Evolutionary conservation across 1,140 invertebrate genomes (phyloP), one percentile per base, ranked within the genome.

Genomic region (Penaeus vannamei): DNA sequence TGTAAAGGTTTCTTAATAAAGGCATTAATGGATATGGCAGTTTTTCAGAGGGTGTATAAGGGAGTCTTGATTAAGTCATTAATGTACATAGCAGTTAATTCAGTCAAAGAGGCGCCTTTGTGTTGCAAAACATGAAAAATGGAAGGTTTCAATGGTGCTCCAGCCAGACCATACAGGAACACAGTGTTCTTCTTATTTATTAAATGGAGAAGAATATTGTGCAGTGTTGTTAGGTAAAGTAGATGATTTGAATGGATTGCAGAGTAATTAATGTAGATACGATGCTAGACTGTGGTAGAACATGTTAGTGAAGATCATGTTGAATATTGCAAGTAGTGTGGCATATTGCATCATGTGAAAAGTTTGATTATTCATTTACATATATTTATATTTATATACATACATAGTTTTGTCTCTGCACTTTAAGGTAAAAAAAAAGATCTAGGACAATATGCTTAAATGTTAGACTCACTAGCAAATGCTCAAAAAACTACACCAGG

Each of bases 331-430:
- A 86, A 86, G 85, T 86, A 79, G 85, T 79, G 76, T 86, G 46
- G 72, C 60, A 79, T 84, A 32, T 86, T 86, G 85, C 85, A 86
- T 86, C 76, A 86, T 86, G 85, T 62, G 36, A 42, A 80, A 79
- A 79, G 60, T 84, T 84, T 83, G 59, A 53, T 53, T 83, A 83
- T 83, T 53, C 0, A 83, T 83, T 53, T 83, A 61, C 46, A 83
- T 83, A 83, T 83, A 83, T 83, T 53, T 83, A 83, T 83, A 82
- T 60, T 61, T 83, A 61, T 62, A 62, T 83, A 83, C 42, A 83
- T 83, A 83, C 42, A 83, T 83, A 79, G 26, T 32, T 79, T 17
- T 79, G 42, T 79, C 26, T 36, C 59, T 20, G 22, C 60, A n/a
- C 60, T 22, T 82, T 20, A n/a, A 82, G 23, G 53, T 53, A 12